These are phyloP conservation scores for Aurelia coerulea DNA, from an alignment of 30 jellyfish, hydroid and myxozoan species.

Conservation along the genomic window DNA sequence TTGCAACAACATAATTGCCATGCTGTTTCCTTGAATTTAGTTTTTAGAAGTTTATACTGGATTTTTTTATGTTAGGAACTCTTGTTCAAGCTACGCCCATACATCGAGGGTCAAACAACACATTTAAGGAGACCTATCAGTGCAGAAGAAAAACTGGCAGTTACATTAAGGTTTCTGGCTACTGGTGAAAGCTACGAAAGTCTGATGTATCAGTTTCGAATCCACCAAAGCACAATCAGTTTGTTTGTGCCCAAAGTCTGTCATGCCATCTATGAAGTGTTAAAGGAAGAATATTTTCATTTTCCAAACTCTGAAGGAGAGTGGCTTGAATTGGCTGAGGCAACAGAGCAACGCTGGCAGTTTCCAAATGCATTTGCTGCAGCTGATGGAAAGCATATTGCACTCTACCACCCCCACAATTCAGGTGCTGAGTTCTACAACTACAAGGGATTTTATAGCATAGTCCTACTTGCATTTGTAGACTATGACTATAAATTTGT, in stretches of 20 bases:
- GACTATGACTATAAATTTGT: too few species aligned
- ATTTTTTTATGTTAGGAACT: slow-evolving; percentile 26
- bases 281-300: slow-evolving; percentile 21
- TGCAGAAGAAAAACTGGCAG: slow-evolving; percentile 64
- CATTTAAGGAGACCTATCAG: slow-evolving; percentile 14
- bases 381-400: too few species aligned
- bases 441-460: too few species aligned
- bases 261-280: slow-evolving; percentile 10
- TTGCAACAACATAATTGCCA: too few species aligned
- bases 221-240: slow-evolving; percentile 29
- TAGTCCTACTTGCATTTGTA: too few species aligned
- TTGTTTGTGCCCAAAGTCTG: slow-evolving; percentile 12
- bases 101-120: slow-evolving; percentile 16
- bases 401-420: too few species aligned
- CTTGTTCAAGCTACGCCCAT: background rate
- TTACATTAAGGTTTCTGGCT: slow-evolving; percentile 37
- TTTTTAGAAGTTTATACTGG: background rate
- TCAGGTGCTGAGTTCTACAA: too few species aligned
- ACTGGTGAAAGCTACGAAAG: slow-evolving; percentile 47
- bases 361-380: too few species aligned
- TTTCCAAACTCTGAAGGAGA: slow-evolving; percentile 4
- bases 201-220: slow-evolving; percentile 42
- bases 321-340: slow-evolving; percentile 19
- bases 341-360: slow-evolving; percentile 15
- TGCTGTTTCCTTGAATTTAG: background rate